Evolutionary conservation across 1,140 invertebrate genomes (phyloP), one percentile per base, ranked within the genome.

Genomic region (Coboldia fuscipes): DNA sequence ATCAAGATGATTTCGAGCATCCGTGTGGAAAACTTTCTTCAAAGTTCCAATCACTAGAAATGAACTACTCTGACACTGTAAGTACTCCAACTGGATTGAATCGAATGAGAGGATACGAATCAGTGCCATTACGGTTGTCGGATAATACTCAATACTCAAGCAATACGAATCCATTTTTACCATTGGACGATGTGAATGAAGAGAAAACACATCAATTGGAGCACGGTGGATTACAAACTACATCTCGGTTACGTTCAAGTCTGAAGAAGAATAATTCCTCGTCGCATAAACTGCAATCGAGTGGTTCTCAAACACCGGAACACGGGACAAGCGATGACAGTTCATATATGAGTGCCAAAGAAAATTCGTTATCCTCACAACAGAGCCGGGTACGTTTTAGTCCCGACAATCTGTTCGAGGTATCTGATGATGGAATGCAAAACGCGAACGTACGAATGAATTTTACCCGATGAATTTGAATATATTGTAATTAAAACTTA

Each of bases 301-400:
- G 79, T 2, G 82, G 82, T 57, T 73, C 77, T 2, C 84, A 81
- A 2, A 79, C 81, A 0, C 79, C 80, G 0, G 82, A 85, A 41
- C 81, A 76, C 41, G 46, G 81, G 12, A 77, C 78, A 0, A 82
- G 78, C 41, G 81, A 84, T 33, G 80, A 85, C 41, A 79, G 74
- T 41, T 81, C 76, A 21, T 84, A 84, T 47, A 67, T 81, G 23
- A 85, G 80, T 1, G 79, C 81, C 2, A 72, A 79, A 41, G 79
- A 82, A 41, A 70, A 66, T 31, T 70, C 66, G 4, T 65, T 65
- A 38, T 65, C 68, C 3, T 63, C 61, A 35, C 61, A 60, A 30
- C 68, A 70, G 33, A 68, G 70, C 23, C 60, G 79, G 5, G 79
- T 85, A 2, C 61, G 81, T 1, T 88, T 88, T 54, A 84, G 79